Conservation (phyloP, 2,113 vertebrate genomes). For the Cervus canadensis region DNA sequence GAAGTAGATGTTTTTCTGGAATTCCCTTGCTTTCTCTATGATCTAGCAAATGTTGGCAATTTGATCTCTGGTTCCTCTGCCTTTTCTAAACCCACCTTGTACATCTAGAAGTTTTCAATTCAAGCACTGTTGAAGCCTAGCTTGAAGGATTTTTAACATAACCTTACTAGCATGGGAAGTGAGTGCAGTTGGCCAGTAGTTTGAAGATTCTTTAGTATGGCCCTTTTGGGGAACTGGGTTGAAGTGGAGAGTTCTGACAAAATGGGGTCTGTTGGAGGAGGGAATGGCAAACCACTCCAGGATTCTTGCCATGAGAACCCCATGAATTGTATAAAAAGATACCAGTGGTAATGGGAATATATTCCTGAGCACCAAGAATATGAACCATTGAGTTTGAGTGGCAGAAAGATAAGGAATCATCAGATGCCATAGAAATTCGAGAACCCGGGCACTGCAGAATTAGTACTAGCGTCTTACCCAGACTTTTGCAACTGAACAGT, state of each 20-base stretch:
- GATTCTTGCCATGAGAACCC: background rate
- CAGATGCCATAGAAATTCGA: background rate
- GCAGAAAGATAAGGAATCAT: background rate
- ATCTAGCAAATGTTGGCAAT: background rate
- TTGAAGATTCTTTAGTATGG: background rate
- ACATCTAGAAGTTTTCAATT: background rate
- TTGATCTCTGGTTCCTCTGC: background rate
- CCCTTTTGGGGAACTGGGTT: background rate
- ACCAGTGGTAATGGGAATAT: background rate
- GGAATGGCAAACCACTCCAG: background rate
- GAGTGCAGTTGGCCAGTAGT: background rate
- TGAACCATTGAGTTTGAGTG: background rate
- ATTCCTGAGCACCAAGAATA: background rate
- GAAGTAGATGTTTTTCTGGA: background rate
- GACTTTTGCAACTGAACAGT: background rate
- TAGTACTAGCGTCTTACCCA: background rate
- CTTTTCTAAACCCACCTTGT: background rate
- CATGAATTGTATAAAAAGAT: background rate
- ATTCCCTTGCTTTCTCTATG: background rate
- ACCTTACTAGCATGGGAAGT: background rate
- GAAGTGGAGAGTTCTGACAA: background rate
- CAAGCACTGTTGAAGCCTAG: background rate
- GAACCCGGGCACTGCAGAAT: background rate
- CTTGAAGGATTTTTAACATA: background rate
- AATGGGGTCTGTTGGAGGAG: background rate